Conservation (phyloP, 1,140 invertebrate species). For the Diprion similis region DNA sequence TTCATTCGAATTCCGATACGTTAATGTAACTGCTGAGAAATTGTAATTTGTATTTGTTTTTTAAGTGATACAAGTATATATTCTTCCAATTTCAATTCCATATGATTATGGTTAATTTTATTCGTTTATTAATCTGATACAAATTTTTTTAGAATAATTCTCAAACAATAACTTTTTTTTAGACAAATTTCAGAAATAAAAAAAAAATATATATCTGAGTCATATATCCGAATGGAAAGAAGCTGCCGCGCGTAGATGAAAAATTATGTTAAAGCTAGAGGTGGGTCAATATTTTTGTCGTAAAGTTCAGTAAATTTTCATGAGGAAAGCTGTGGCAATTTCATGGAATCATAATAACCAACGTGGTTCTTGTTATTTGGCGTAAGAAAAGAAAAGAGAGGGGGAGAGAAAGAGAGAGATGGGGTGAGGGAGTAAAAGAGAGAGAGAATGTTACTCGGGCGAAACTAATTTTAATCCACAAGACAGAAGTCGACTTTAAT, state of each 20-base stretch:
- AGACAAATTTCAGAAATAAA: no score
- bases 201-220: no score
- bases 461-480: slow-evolving; percentile 50
- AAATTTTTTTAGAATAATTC: no score
- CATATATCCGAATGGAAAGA: no score
- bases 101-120: neutral
- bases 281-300: neutral
- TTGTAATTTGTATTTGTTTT: neutral
- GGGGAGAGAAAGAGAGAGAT: slow-evolving; percentile 7
- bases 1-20: neutral
- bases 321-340: slow-evolving; percentile 29
- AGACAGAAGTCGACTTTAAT: slow-evolving; percentile 48
- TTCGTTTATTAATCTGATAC: no score
- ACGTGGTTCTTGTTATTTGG: slow-evolving; percentile 10
- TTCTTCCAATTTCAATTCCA: no score
- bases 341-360: slow-evolving; percentile 40
- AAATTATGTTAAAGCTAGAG: neutral
- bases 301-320: neutral
- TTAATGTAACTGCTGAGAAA: neutral
- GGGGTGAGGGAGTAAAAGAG: neutral
- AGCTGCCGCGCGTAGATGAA: no score
- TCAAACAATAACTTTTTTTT: no score
- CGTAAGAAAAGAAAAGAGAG: neutral
- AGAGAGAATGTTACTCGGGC: slow-evolving; percentile 31
- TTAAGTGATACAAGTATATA: no score